These are phyloP conservation scores for Syngnathus typhle DNA, from an alignment of 2,113 vertebrate species.

Conservation along the genomic window DNA sequence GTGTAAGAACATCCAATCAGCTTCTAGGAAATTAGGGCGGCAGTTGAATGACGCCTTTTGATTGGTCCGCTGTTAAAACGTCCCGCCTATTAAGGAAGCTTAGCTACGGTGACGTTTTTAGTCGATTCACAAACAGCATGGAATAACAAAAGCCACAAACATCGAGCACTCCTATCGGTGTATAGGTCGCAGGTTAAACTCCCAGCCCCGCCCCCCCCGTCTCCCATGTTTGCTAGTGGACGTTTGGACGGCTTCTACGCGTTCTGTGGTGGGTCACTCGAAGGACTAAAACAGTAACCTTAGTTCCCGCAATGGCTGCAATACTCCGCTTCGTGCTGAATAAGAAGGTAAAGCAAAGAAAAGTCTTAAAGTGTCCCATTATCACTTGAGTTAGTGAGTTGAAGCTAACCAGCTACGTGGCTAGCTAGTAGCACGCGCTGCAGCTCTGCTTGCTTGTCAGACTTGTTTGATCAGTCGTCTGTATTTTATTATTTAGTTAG, in stretches of 20 bases:
- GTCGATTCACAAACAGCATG: conserved; percentile 18
- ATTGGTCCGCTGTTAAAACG: conserved; percentile 36
- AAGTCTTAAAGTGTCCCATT: not conserved
- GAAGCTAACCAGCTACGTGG: conserved; percentile 22
- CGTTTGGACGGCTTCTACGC: conserved; percentile 14
- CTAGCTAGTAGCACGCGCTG: conserved; percentile 15
- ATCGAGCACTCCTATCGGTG: rapidly evolving
- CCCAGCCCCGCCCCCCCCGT: not conserved
- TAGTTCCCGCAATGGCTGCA: conserved; percentile 45
- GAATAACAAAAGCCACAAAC: rapidly evolving
- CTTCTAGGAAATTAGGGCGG: conserved; percentile 29
- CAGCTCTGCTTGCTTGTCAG: not conserved
- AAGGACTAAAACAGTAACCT: conserved; percentile 26
- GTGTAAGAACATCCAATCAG: conserved; percentile 39
- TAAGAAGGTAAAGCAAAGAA: conserved; percentile 41
- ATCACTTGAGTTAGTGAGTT: too few relatives aligned
- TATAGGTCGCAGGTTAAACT: conserved; percentile 27
- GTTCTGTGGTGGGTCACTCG: conserved; percentile 24
- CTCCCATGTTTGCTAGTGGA: conserved; percentile 4
- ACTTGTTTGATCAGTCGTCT: not conserved
- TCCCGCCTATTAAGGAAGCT: conserved; percentile 20
- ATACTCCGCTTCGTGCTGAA: conserved; percentile 41
- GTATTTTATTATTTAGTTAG: not conserved
- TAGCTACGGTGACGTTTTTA: not conserved
- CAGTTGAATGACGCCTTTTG: not conserved